Evolutionary conservation across 2,113 vertebrate genomes (phyloP), one percentile per base, ranked within the genome.

Genomic region (Petrocephalus zakoni): DNA sequence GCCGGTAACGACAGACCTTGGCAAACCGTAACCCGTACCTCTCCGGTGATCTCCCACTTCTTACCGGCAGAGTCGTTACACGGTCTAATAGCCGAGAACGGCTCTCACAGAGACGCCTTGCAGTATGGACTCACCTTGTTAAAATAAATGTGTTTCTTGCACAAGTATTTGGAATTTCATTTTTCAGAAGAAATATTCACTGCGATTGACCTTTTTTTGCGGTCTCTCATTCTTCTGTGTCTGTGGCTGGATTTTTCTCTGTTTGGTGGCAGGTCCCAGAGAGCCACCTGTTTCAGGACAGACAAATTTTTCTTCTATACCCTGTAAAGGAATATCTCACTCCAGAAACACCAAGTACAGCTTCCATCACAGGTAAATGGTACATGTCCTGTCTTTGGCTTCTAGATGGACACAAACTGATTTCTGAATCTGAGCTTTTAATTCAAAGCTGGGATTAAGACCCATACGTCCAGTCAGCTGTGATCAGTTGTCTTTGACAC

Each of bases 331-430:
- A 90, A 96, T 96, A 88, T 95, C 96, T 61, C 97, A 97, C 85
- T 92, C 96, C 83, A 97, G 96, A 95, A 93, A 94, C 93, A 97
- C 95, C 93, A 99, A 99, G 93, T 99, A 99, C 95, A 98, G 96
- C 94, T 98, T 99, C 93, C 98, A 99, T 92, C 97, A 99, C 94
- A 97, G 98, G 98, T 99, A 90, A 95, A 96, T 21, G 82, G 52
- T 49, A 7, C 47, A n/a, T 64, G 47, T 29, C n/a, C 47, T 88
- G 2, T 72, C 58, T 68, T 72, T 58, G 42, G 34, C 86, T 51
- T 29, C 25, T n/a, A 46, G 25, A 25, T 61, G 53, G 55, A 42
- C 29, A 64, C 29, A 61, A 52, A 47, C 82, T 52, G 47, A 10
- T 49, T 52, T 85, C 47, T 82, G 25, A 83, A 53, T 53, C 83